phyloP scores from a whole-genome alignment of 2,888 invertebrate genomes.

The Cantharis nigra region DNA sequence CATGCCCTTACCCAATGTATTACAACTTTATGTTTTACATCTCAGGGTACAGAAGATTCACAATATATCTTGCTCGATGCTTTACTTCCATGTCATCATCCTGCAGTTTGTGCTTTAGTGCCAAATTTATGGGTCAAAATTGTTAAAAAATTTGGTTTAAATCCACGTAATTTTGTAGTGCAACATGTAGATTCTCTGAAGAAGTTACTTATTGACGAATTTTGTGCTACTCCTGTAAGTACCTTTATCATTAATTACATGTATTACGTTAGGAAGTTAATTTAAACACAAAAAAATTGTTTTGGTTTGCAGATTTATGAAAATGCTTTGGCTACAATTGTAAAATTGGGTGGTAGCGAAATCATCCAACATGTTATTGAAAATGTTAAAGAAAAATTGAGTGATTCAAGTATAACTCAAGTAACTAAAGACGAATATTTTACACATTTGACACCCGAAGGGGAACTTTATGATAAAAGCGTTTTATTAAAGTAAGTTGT shows the following conservation, averaged over 20 bases:
- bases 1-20: constrained; percentile 55
- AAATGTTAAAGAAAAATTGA: constrained; percentile 64
- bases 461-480: constrained; percentile 88
- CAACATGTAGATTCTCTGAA: constrained; percentile 63
- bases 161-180: constrained; percentile 65
- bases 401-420: constrained; percentile 67
- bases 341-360: constrained; percentile 66
- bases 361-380: constrained; percentile 69
- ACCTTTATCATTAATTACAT: background rate
- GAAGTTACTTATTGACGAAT: constrained; percentile 65
- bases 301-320: constrained; percentile 59
- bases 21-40: constrained; percentile 52
- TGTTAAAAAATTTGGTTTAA: constrained; percentile 61
- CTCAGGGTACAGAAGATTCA: constrained; percentile 57
- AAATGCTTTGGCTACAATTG: constrained; percentile 75
- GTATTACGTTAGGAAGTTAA: too few species aligned
- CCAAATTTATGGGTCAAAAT: constrained; percentile 73
- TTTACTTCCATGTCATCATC: constrained; percentile 77
- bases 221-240: constrained; percentile 44
- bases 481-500: constrained; percentile 65
- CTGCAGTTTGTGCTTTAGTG: constrained; percentile 63
- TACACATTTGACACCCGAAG: constrained; percentile 83
- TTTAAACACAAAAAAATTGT: background rate
- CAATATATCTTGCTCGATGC: constrained; percentile 68
- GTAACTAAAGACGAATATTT: constrained; percentile 81